Evolutionary conservation across 2,888 invertebrate genomes (phyloP), one percentile per base, ranked within the genome.

Genomic region (Chromoteleia sp.): DNA sequence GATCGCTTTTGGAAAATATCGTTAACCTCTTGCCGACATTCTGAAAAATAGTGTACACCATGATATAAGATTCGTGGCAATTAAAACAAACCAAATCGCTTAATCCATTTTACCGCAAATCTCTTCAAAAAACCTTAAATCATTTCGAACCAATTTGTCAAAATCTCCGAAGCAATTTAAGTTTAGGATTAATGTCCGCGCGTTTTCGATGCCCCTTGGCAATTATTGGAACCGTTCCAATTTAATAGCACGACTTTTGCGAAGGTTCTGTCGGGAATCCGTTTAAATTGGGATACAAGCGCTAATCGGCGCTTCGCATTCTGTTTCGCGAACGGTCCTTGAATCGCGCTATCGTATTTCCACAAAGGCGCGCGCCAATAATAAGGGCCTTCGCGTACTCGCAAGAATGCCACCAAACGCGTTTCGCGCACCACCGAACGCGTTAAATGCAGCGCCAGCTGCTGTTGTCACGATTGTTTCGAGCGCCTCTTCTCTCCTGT

Each of bases 351-450:
- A 86, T 86, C 85, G 86, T 82, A 83, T 82, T 83, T 85, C 83
- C 74, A 85, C 77, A 67, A 78, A 78, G 71, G 76, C 76, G 59
- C 76, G 61, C 70, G 56, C 65, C 83, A 56, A 84, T 87, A 88
- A 89, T 86, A 87, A 88, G 86, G 83, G 77, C 84, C 84, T 83
- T 86, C 83, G 85, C 83, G 85, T 85, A 84, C 86, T 84, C 73
- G 84, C 84, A 87, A 87, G 86, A 88, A 88, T 87, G 87, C 87
- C 84, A 87, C 86, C 87, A 87, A 85, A 84, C 87, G 87, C 88
- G 86, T 88, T 89, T 89, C 85, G 85, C 88, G 87, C 87, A 86
- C 85, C 87, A 84, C 43, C 88, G 85, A 84, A 85, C 85, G 84
- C 86, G 86, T 86, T 87, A 86, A 87, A 86, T 85, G 83, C 83